Evolutionary conservation across 2,113 vertebrate species (phyloP).

Genomic region (Nymphicus hollandicus): DNA sequence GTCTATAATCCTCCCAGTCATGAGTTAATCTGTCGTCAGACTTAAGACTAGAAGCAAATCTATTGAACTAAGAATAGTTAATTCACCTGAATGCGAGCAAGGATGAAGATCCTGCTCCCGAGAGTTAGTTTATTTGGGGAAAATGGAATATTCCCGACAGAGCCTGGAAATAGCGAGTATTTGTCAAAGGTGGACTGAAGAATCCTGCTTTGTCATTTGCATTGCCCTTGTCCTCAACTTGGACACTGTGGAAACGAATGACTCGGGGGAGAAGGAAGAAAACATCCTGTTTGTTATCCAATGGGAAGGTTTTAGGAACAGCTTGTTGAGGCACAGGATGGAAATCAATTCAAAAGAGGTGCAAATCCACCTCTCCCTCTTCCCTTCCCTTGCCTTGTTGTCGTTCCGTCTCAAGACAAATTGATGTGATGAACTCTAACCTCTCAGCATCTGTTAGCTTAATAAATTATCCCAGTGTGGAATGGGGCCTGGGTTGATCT

Average conservation of each 20-base stretch:
- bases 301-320: neutral
- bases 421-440: neutral
- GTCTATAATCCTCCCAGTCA: conserved; percentile 47
- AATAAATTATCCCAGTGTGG: conserved; percentile 21
- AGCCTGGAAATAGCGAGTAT: neutral
- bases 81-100: conserved; percentile 31
- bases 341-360: neutral
- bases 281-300: neutral
- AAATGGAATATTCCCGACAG: neutral
- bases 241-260: conserved; percentile 4
- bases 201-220: neutral
- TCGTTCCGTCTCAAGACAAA: neutral
- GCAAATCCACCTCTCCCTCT: neutral
- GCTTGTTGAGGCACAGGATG: neutral
- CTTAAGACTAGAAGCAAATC: conserved; percentile 47
- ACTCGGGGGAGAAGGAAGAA: neutral
- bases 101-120: neutral
- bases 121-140: neutral
- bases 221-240: neutral
- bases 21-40: conserved; percentile 43
- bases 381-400: neutral
- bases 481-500: neutral
- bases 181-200: neutral
- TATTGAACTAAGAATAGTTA: conserved; percentile 59
- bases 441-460: neutral